Base-by-base conservation (phyloP, 2,797 vertebrate genomes). In the Phoxinus dragarum region DNA sequence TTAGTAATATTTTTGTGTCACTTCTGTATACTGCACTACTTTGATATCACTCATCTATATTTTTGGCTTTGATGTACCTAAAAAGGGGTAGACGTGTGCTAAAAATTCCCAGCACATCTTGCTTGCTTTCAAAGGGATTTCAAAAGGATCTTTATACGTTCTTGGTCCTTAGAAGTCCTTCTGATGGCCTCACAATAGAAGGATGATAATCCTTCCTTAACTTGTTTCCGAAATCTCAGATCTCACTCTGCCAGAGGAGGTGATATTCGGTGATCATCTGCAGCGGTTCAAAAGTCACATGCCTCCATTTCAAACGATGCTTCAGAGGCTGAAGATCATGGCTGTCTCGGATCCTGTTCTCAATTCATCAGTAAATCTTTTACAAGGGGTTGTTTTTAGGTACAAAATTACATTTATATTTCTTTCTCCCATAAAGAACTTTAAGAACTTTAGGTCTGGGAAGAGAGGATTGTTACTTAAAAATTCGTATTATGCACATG, bases 301-400 rank as follows among this genome's bases (percentile, higher is more conserved):
- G 78, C 96, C 97, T 47, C 89, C 92, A 8, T 80, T 95, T 80
- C 91, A 88, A 84, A 42, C 86, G 74, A 92, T 95, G 81, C 79
- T 95, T 86, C 95, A 92, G 90, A 94, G 95, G 82, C 89, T 98
- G 64, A 95, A 92, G 59, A 90, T 87, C 10, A 92, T 96, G 89
- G 87, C 90, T 44, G 91, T 98, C 61, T 91, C 94, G 4, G 96
- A 98, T 87, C 96, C 97, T 0, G 86, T 97, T 89, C 90, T 92
- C 88, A 94, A 91, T 87, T 93, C 91, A 80, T 82, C 92, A 66
- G 94, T 89, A 85, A 82, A 61, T 82, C 88, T 94, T 84, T 92
- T 90, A 77, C 93, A 95, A 88, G 90, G 95, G 40, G 23, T 80
- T 1, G 71, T 95, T 88, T 93, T 96, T 90, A 96, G 96, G 98